phyloP scores from a whole-genome alignment of 1,140 invertebrate genomes.

The Hypothenemus hampei region DNA sequence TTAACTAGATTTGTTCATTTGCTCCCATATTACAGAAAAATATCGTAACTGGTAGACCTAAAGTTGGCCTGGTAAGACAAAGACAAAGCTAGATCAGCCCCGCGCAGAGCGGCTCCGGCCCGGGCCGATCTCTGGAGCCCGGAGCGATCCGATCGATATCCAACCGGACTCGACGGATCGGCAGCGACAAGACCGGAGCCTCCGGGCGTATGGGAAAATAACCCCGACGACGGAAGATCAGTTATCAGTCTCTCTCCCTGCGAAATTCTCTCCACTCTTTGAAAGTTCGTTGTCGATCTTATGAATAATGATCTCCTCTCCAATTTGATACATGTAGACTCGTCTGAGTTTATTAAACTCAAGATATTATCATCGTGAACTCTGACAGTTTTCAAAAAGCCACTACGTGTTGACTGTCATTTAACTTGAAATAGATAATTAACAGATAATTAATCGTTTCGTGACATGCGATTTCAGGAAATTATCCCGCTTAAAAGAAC shows the following conservation, averaged over 20 bases:
- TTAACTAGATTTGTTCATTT: too few species aligned
- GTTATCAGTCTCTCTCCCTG: slow-evolving; percentile 7
- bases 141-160: slow-evolving; percentile 1
- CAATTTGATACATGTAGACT: too few species aligned
- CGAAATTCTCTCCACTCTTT: too few species aligned
- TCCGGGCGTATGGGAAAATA: slow-evolving; percentile 1
- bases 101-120: slow-evolving; percentile 6
- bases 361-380: too few species aligned
- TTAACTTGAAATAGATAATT: slow-evolving; percentile 11
- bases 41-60: too few species aligned
- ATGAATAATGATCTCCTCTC: too few species aligned
- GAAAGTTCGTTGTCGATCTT: too few species aligned
- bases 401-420: slow-evolving; percentile 19
- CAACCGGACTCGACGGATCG: slow-evolving; percentile 8
- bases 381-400: not conserved
- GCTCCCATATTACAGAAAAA: too few species aligned
- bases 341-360: too few species aligned
- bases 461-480: slow-evolving; percentile 14
- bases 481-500: slow-evolving; percentile 8
- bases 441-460: slow-evolving; percentile 10
- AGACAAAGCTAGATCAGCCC: not conserved
- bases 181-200: not conserved
- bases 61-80: slow-evolving; percentile 3
- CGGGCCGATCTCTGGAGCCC: not conserved
- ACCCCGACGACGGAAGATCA: slow-evolving; percentile 2